Evolutionary conservation across 2,888 invertebrate genomes (phyloP).

Genomic region (Lymantria monacha): DNA sequence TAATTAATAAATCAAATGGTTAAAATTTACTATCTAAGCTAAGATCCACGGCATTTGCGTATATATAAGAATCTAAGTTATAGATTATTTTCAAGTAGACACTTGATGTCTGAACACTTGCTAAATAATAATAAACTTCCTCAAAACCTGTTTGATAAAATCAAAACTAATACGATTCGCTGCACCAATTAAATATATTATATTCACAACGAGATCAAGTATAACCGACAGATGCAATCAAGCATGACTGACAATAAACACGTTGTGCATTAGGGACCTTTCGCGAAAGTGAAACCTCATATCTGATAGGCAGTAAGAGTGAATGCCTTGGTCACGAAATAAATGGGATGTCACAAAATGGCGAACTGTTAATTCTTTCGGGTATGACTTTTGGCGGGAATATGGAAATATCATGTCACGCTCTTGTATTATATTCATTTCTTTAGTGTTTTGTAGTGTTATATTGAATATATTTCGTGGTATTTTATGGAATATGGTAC

Average conservation of each 20-base stretch:
- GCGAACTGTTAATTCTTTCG: slow-evolving; percentile 8
- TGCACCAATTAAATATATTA: slow-evolving; percentile 9
- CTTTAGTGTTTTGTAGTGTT: too few relatives aligned
- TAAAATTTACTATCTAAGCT: too few relatives aligned
- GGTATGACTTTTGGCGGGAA: too few relatives aligned
- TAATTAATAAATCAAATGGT: too few relatives aligned
- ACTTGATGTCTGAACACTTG: background rate
- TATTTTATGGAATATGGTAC: too few relatives aligned
- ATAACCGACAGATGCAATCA: slow-evolving; percentile 21
- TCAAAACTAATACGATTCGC: background rate
- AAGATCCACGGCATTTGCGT: too few relatives aligned
- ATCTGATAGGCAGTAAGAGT: slow-evolving; percentile 28
- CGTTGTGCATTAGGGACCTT: slow-evolving; percentile 21
- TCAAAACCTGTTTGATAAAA: background rate
- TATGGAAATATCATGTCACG: too few relatives aligned
- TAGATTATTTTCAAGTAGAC: too few relatives aligned
- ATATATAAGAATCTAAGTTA: too few relatives aligned
- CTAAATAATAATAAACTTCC: background rate
- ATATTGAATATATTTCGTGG: too few relatives aligned
- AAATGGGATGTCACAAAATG: slow-evolving; percentile 30
- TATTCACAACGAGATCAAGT: slow-evolving; percentile 18
- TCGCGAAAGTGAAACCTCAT: slow-evolving; percentile 31
- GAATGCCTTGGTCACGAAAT: slow-evolving; percentile 23
- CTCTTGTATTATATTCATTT: too few relatives aligned
- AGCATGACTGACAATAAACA: slow-evolving; percentile 17